phyloP scores from a whole-genome alignment of 2,113 vertebrate species.

The Cisticola juncidis region DNA sequence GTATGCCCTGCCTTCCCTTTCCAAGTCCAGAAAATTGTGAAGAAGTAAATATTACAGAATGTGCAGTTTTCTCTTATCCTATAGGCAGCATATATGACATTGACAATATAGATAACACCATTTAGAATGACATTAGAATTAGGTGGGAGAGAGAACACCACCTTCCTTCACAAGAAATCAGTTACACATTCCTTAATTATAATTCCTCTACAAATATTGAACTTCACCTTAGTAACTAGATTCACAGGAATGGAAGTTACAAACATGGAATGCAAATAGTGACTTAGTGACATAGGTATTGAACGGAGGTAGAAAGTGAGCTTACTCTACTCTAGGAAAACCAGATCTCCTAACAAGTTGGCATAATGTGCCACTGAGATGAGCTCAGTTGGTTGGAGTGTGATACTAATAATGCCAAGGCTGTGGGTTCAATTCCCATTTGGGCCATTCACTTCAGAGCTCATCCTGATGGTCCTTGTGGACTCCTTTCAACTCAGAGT shows the following conservation, averaged over 20 bases:
- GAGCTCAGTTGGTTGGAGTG: rapidly evolving
- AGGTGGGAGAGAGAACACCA: neutral
- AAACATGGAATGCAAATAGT: neutral
- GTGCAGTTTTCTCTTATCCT: neutral
- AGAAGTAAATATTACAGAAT: neutral
- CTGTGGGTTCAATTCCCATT: neutral
- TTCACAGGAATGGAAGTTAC: neutral
- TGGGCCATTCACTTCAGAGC: neutral
- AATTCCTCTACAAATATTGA: neutral
- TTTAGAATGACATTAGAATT: neutral
- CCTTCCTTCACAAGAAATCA: neutral
- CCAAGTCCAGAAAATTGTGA: neutral
- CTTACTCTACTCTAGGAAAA: neutral
- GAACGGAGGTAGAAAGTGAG: neutral
- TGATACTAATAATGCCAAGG: neutral
- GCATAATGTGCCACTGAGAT: neutral
- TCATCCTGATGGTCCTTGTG: neutral
- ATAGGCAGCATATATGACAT: rapidly evolving
- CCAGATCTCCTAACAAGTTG: neutral
- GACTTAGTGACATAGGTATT: neutral
- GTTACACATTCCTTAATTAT: neutral
- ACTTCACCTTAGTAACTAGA: neutral
- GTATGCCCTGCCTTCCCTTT: neutral
- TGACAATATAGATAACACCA: neutral
- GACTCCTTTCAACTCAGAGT: neutral